Evolutionary conservation across 1,140 invertebrate species (phyloP), one percentile per base, ranked within the genome.

Genomic region (Drosophila auraria): DNA sequence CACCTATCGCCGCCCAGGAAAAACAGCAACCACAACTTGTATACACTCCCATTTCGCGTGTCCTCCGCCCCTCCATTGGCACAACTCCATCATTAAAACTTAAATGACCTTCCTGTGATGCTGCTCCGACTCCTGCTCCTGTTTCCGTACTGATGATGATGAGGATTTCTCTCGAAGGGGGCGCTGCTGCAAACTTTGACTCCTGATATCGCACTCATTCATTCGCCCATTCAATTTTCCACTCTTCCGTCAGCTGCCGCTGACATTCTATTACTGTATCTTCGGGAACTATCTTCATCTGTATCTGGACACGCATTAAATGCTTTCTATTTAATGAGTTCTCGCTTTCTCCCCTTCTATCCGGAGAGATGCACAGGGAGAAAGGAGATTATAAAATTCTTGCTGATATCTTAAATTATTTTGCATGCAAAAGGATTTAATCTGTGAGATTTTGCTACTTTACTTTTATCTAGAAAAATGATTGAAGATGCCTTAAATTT

Each of bases 321-420:
- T 89, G 82, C 86, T 89, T 89, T 89, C 82, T 90, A 89, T 90
- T 90, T 89, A 89, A 89, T 89, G 86, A 89, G 86, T 82, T 87
- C 69, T 63, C 74, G 59, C 61, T 58, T 45, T 51, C 17, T 30
- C 3, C 54, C 25, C 30, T 33, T 58, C 17, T 36, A 15, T 42
- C 20, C 12, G 17, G 33, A 50, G 20, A 44, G 33, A 36, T 59
- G 33, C 45, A 68, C 60, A 14, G 61, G 6, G 38, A 44, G 33
- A 27, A 66, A 61, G n/a, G 0, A 36, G 30, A 33, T 33, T 9
- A 36, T 11, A 3, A 11, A 36, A 36, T 12, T 36, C 9, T 36
- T 9, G 33, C 33, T 11, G 11, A 2, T 11, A 33, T 12, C 33
- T 36, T 36, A 36, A 36, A 11, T 42, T 40, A 1, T 40, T 40